Percentiles rank a stretch among this genome's conserved stretches.
Conservation (phyloP, 2,113 vertebrate species). For the Lamprologus sp. region DNA sequence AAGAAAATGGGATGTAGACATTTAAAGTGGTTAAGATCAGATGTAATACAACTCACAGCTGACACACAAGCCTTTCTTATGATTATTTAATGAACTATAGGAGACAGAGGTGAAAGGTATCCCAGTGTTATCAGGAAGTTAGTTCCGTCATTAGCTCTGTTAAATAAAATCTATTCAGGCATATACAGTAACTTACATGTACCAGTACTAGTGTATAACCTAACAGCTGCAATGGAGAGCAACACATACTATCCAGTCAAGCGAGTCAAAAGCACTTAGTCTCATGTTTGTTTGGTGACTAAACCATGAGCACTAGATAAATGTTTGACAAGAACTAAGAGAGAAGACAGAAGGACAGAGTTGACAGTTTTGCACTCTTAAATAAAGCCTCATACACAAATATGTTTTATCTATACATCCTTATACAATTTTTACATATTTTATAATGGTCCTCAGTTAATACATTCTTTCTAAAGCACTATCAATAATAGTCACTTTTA, state of each 20-base stretch:
- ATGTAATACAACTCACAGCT: background rate
- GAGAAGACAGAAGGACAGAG: slow-evolving; percentile 11
- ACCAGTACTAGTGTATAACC: background rate
- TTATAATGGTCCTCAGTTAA: slow-evolving; percentile 27
- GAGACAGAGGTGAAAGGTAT: background rate
- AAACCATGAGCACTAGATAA: background rate
- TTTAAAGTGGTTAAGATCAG: background rate
- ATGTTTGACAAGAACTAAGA: background rate
- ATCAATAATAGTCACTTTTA: slow-evolving; percentile 43
- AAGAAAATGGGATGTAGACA: background rate
- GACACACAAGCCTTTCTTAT: background rate
- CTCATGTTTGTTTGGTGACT: background rate
- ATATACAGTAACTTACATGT: background rate
- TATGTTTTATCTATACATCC: slow-evolving; percentile 28
- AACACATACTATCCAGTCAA: background rate
- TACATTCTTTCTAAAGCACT: slow-evolving; percentile 55
- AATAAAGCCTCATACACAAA: slow-evolving; percentile 49
- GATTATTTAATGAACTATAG: background rate
- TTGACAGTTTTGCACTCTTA: slow-evolving; percentile 29
- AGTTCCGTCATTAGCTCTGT: slow-evolving; percentile 46
- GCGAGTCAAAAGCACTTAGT: slow-evolving; percentile 12
- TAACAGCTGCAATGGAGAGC: background rate
- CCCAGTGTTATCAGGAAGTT: slow-evolving; percentile 45
- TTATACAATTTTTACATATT: slow-evolving; percentile 33
- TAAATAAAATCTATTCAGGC: background rate